Evolutionary conservation across 2,888 invertebrate species (phyloP).

Genomic region (Octodonta nipae): DNA sequence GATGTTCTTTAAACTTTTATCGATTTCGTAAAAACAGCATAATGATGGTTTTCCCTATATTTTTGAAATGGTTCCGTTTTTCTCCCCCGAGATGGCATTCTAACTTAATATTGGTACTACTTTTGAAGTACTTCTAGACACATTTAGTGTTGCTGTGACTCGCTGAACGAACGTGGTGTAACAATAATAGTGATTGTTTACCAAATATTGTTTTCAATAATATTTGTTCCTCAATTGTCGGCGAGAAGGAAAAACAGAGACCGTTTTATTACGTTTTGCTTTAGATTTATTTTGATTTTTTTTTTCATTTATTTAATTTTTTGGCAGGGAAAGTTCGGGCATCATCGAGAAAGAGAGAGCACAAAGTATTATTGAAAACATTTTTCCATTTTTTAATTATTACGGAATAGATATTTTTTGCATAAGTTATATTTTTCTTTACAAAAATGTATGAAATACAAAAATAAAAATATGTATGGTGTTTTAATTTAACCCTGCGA

Average conservation of each 20-base stretch:
- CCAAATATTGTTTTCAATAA: conserved; percentile 18
- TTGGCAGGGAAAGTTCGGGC: too few relatives aligned
- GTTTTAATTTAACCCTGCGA: too few relatives aligned
- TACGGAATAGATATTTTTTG: conserved; percentile 24
- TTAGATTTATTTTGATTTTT: conserved; percentile 3
- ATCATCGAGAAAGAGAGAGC: too few relatives aligned
- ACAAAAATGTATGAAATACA: conserved; percentile 16
- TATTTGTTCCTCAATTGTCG: conserved; percentile 8
- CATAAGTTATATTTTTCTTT: conserved; percentile 25
- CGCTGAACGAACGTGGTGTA: background rate
- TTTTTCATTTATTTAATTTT: too few relatives aligned
- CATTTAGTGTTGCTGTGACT: too few relatives aligned
- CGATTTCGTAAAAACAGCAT: too few relatives aligned
- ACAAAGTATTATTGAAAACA: conserved; percentile 20
- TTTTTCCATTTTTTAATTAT: conserved; percentile 19
- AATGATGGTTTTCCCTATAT: too few relatives aligned
- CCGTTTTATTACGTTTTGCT: background rate
- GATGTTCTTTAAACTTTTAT: too few relatives aligned
- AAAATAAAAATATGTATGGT: conserved; percentile 9
- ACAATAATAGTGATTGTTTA: conserved; percentile 16
- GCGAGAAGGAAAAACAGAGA: conserved; percentile 2
- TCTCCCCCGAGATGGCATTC: too few relatives aligned
- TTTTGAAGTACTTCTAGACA: too few relatives aligned
- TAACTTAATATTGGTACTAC: too few relatives aligned
- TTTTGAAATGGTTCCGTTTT: too few relatives aligned